These are phyloP conservation scores for Sterrhoptilus dennistouni DNA, from an alignment of 2,113 vertebrate genomes.

Conservation along the genomic window DNA sequence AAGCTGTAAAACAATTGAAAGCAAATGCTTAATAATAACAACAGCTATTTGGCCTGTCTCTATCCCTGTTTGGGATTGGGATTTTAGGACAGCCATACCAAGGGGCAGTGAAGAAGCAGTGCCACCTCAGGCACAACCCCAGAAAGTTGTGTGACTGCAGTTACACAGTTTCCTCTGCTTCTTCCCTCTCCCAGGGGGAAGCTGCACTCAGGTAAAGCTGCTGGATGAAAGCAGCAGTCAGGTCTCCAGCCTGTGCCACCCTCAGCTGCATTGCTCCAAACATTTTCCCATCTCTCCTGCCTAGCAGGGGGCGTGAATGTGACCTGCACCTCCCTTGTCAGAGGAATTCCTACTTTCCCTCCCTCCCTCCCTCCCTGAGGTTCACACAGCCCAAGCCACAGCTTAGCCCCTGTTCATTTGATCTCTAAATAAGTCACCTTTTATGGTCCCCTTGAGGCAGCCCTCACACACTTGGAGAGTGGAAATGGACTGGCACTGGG, in stretches of 20 bases:
- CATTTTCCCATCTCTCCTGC: neutral
- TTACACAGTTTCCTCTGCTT: neutral
- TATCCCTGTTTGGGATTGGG: neutral
- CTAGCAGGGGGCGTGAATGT: neutral
- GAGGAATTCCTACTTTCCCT: neutral
- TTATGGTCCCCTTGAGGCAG: neutral
- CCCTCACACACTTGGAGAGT: neutral
- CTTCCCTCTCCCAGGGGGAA: neutral
- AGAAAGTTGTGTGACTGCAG: neutral
- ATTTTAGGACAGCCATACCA: neutral
- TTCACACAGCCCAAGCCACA: neutral
- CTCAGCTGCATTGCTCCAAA: neutral
- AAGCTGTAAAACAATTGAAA: constrained; percentile 77
- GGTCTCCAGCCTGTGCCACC: neutral
- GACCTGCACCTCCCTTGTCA: neutral
- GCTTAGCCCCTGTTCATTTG: neutral
- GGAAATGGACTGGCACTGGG: neutral
- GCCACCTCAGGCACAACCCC: neutral
- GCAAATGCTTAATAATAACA: neutral
- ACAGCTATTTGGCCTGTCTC: neutral
- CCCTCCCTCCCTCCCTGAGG: neutral
- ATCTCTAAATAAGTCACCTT: neutral
- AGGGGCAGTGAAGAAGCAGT: neutral
- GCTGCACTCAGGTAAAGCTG: neutral
- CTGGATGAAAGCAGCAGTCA: neutral